phyloP scores from a whole-genome alignment of 2,888 invertebrate genomes.

The Eupithecia abbreviata region DNA sequence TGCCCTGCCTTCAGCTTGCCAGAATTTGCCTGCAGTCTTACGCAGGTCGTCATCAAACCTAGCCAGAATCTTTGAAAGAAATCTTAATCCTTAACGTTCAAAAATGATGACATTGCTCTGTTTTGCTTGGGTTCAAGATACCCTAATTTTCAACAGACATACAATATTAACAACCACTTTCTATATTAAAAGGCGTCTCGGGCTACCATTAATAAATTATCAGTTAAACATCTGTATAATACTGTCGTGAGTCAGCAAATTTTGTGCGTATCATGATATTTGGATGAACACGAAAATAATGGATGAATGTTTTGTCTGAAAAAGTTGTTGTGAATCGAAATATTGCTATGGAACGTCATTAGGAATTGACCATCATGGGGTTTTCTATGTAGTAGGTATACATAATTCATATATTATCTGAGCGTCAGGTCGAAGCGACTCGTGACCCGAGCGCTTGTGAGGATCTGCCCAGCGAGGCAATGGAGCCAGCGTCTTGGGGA shows the following conservation, averaged over 20 bases:
- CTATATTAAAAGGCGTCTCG: slow-evolving; percentile 38
- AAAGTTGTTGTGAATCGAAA: not conserved
- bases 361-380: not conserved
- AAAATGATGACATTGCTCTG: too few species aligned
- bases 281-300: slow-evolving; percentile 34
- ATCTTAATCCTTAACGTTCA: too few species aligned
- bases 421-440: too few species aligned
- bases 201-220: slow-evolving; percentile 70
- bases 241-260: slow-evolving; percentile 61
- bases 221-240: slow-evolving; percentile 72
- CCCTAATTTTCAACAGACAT: slow-evolving; percentile 29
- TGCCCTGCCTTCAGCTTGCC: too few species aligned
- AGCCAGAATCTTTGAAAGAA: too few species aligned
- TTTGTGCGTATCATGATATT: slow-evolving; percentile 43
- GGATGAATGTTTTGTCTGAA: slow-evolving; percentile 9
- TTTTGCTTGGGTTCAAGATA: not conserved
- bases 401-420: too few species aligned
- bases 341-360: not conserved
- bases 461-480: too few species aligned
- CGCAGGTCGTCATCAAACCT: too few species aligned
- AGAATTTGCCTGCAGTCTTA: too few species aligned
- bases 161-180: slow-evolving; percentile 41
- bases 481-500: too few species aligned
- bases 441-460: too few species aligned
- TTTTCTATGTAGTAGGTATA: not conserved